A percentile compares a stretch with the other conserved stretches of the same genome.
Evolutionary conservation across 2,113 vertebrate species (phyloP).

Genomic region (Myocastor coypus): DNA sequence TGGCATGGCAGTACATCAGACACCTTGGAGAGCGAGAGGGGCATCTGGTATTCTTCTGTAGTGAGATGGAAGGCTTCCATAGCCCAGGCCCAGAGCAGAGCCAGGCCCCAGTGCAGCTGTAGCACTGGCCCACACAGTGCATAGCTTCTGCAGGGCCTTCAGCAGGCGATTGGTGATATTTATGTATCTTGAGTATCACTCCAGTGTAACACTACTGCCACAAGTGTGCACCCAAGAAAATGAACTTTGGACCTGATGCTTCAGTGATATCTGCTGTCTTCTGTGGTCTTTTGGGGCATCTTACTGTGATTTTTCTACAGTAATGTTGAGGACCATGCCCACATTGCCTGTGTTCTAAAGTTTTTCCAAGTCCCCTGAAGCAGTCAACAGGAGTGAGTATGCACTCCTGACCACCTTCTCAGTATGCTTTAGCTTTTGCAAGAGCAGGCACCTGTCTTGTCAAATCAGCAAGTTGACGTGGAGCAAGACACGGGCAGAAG

Average conservation of each 20-base stretch:
- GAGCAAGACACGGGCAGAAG: neutral
- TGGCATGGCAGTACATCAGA: neutral
- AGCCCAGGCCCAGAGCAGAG: neutral
- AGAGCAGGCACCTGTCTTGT: neutral
- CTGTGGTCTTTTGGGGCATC: neutral
- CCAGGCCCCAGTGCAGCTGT: neutral
- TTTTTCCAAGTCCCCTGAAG: accelerated
- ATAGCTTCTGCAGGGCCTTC: neutral
- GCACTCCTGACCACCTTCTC: neutral
- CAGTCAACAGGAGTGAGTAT: neutral
- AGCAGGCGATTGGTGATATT: neutral
- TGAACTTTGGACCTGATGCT: neutral
- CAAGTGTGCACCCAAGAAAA: neutral
- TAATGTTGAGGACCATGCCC: neutral
- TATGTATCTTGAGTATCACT: neutral
- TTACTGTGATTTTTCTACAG: neutral
- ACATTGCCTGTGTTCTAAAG: neutral
- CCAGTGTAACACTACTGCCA: neutral
- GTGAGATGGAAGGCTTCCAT: neutral
- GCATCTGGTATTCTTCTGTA: neutral
- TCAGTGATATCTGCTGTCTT: neutral
- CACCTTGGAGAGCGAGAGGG: neutral
- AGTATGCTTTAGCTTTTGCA: neutral
- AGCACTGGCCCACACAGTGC: neutral
- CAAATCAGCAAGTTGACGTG: neutral